Percentiles rank a stretch among this genome's conserved stretches.
Evolutionary conservation across 2,113 vertebrate genomes (phyloP).

Genomic region (Sturnus vulgaris): DNA sequence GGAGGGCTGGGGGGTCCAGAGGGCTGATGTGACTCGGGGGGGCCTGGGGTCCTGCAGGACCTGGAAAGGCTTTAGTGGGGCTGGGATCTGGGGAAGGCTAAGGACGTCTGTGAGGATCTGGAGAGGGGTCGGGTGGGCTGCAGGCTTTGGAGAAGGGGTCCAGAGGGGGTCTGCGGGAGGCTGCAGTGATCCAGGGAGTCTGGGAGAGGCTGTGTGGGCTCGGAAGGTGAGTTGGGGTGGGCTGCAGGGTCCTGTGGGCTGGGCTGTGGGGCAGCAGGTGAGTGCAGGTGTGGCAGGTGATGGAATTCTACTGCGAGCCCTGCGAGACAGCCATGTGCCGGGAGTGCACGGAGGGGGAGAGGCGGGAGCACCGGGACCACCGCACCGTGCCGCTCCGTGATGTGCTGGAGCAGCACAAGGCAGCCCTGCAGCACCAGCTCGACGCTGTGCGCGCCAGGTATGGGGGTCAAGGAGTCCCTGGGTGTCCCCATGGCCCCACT

Average conservation of each 20-base stretch:
- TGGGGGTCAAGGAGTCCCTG: fast-evolving
- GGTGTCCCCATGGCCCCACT: fast-evolving
- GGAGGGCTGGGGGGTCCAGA: no score
- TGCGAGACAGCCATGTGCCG: constrained; percentile 96
- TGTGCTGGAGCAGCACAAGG: constrained; percentile 94
- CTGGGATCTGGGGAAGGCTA: neutral
- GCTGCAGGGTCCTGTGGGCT: neutral
- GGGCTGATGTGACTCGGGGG: neutral
- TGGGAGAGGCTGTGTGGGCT: constrained; percentile 33
- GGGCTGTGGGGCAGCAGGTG: neutral
- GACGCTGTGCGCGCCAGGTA: constrained; percentile 88
- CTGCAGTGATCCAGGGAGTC: neutral
- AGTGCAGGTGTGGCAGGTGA: constrained; percentile 74
- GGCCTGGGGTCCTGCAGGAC: neutral
- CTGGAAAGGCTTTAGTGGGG: neutral
- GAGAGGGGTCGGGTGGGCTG: neutral
- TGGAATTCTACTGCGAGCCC: constrained; percentile 98
- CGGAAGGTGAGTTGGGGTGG: neutral
- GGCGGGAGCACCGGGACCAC: constrained; percentile 82
- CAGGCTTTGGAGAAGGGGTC: neutral
- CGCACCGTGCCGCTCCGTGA: constrained; percentile 86
- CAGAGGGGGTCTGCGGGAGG: neutral
- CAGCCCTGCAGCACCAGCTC: constrained; percentile 86
- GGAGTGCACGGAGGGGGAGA: constrained; percentile 90
- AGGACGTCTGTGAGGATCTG: neutral